phyloP scores from a whole-genome alignment of 1,140 invertebrate genomes.

The Cotesia vestalis region DNA sequence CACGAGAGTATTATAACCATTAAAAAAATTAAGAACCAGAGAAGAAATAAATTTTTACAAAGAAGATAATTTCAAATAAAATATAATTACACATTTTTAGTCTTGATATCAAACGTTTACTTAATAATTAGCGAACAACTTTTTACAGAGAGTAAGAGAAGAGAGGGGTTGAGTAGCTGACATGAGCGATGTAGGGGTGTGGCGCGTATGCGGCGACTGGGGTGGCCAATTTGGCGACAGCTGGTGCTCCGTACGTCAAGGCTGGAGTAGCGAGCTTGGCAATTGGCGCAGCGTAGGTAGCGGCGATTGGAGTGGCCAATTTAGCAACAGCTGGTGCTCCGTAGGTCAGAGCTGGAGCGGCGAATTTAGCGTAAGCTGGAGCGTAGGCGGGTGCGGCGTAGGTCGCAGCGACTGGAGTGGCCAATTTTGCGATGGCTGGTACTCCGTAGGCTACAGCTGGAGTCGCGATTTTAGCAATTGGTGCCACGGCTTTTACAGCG shows the following conservation, averaged over 20 bases:
- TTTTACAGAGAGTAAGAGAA: constrained; percentile 41
- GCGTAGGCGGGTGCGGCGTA: constrained; percentile 33
- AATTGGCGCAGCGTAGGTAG: constrained; percentile 33
- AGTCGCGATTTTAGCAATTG: constrained; percentile 29
- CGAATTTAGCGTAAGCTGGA: constrained; percentile 34
- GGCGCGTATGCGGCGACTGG: constrained; percentile 31
- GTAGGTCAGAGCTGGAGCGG: constrained; percentile 21
- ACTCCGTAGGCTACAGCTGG: constrained; percentile 36
- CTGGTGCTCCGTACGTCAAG: constrained; percentile 27
- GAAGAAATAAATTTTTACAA: neutral
- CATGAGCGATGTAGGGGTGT: constrained; percentile 40
- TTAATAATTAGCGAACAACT: too few species aligned
- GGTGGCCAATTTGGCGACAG: constrained; percentile 36
- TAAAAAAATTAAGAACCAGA: neutral
- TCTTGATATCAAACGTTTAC: too few species aligned
- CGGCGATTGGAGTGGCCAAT: constrained; percentile 34
- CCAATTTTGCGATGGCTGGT: constrained; percentile 23
- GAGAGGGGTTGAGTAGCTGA: constrained; percentile 39
- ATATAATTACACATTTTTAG: too few species aligned
- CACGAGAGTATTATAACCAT: neutral
- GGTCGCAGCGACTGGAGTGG: constrained; percentile 34
- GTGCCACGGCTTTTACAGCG: constrained; percentile 40
- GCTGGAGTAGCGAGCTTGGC: constrained; percentile 41
- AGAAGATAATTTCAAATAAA: neutral
- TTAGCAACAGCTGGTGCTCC: constrained; percentile 35